phyloP scores from a whole-genome alignment of 2,113 vertebrate genomes.

The Nerophis ophidion region DNA sequence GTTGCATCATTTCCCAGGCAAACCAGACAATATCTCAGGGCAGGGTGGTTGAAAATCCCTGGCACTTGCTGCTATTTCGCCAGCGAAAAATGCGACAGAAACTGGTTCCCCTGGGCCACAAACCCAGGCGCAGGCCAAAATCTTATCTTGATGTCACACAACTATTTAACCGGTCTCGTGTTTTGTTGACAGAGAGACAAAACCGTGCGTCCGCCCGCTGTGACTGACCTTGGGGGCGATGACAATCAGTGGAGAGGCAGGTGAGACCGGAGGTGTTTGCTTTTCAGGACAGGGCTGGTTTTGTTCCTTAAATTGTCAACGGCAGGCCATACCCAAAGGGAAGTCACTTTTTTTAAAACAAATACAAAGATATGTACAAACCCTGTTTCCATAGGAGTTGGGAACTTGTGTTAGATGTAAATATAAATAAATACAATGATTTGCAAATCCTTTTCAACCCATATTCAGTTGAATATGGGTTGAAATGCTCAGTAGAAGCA shows the following conservation, averaged over 20 bases:
- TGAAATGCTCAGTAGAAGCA: too few species aligned
- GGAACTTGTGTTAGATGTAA: too few species aligned
- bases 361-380: too few species aligned
- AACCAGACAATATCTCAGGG: too few species aligned
- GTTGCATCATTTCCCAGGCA: too few species aligned
- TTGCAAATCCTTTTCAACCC: too few species aligned
- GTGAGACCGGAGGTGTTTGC: constrained; percentile 42
- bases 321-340: background rate
- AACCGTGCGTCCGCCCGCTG: constrained; percentile 24
- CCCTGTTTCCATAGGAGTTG: too few species aligned
- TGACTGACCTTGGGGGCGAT: constrained; percentile 40
- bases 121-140: constrained; percentile 27
- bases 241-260: constrained; percentile 16
- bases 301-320: constrained; percentile 9
- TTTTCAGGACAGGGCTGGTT: constrained; percentile 3
- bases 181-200: constrained; percentile 52
- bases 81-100: constrained; percentile 3
- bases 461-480: too few species aligned
- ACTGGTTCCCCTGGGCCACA: constrained; percentile 36
- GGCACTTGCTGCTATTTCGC: constrained; percentile 21
- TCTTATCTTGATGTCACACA: constrained; percentile 44
- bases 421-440: too few species aligned
- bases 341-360: background rate
- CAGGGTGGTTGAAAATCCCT: too few species aligned
- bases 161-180: constrained; percentile 23